Evolutionary conservation across 1,140 invertebrate genomes (phyloP), one percentile per base, ranked within the genome.

Genomic region (Aphelinus atriplicis): DNA sequence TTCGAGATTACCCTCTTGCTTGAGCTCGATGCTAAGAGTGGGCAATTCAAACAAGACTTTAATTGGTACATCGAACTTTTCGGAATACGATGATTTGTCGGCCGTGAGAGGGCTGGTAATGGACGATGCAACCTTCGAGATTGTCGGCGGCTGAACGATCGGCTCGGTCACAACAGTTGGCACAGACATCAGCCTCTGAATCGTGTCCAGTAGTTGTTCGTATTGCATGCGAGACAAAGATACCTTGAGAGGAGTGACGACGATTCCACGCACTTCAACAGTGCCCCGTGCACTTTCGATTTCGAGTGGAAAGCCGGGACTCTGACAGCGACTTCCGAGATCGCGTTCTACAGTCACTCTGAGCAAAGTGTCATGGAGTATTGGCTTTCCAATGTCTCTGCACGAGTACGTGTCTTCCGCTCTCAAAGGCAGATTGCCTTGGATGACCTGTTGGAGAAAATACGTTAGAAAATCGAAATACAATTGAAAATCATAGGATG

Each of bases 221-320:
- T 97, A 98, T 81, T 97, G 96, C 45, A 91, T 90, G 50, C 95
- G 92, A 9, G 94, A 93, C 6, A 97, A 87, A 0, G 95, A 95
- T 9, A 98, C 91, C 86, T 96, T 95, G 9, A 97, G 83, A 0
- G 94, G 92, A 60, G 93, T 95, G 7, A 96, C 92, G 45, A 97
- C 93, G 65, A 90, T 91, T n/a, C 95, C 96, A 70, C 90, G 90
- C 3, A 97, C 89, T 81, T 95, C 81, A 45, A 87, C 70, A 2
- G 86, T 82, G 51, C 82, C 84, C 43, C 68, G 80, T 3, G 80
- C 58, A 56, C 81, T 75, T 0, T 87, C 87, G 7, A 79, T 73
- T n/a, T 89, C 88, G 0, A 87, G 45, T 0, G 86, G 71, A 57
- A 86, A 88, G 46, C 83, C 85, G 0, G 85, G 81, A 73, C 81